Percentiles rank a stretch among this genome's conserved stretches.
Conservation (phyloP, 2,888 invertebrate genomes). For the Orthosia gracilis region DNA sequence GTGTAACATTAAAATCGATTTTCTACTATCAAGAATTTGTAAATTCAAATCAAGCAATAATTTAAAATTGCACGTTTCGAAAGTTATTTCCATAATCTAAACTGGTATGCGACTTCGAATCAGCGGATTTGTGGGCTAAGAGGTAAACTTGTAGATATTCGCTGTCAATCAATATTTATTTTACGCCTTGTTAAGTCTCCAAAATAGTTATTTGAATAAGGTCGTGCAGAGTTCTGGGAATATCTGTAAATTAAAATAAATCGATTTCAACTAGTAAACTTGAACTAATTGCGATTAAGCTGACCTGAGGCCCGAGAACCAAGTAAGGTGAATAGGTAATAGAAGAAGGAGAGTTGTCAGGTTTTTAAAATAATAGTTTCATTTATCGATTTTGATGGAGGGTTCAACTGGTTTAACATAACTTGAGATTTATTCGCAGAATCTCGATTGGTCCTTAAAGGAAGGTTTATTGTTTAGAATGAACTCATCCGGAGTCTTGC, state of each 20-base stretch:
- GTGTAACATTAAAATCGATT: slow-evolving; percentile 44
- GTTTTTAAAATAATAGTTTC: not conserved
- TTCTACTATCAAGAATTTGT: slow-evolving; percentile 48
- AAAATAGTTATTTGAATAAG: slow-evolving; percentile 36
- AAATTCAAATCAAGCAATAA: slow-evolving; percentile 53
- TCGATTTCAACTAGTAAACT: slow-evolving; percentile 48
- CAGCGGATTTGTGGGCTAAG: slow-evolving; percentile 51
- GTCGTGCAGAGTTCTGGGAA: slow-evolving; percentile 40
- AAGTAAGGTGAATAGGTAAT: slow-evolving; percentile 13
- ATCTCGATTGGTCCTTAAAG: slow-evolving; percentile 22
- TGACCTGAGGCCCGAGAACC: slow-evolving; percentile 31
- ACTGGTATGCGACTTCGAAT: slow-evolving; percentile 47
- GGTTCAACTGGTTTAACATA: not conserved
- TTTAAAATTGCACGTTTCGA: slow-evolving; percentile 60
- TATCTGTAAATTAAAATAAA: slow-evolving; percentile 45
- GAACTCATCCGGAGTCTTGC: slow-evolving; percentile 82
- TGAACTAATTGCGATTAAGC: slow-evolving; percentile 60
- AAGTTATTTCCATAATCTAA: slow-evolving; percentile 59
- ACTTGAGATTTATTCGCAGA: slow-evolving; percentile 6
- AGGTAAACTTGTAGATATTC: slow-evolving; percentile 44
- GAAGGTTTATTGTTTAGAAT: slow-evolving; percentile 73
- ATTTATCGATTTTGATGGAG: not conserved
- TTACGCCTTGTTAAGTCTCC: slow-evolving; percentile 38
- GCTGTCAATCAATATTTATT: slow-evolving; percentile 48
- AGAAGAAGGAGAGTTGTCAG: no score